Conservation (phyloP, 2,113 vertebrate genomes). For the Forbesichthys papilliferus region DNA sequence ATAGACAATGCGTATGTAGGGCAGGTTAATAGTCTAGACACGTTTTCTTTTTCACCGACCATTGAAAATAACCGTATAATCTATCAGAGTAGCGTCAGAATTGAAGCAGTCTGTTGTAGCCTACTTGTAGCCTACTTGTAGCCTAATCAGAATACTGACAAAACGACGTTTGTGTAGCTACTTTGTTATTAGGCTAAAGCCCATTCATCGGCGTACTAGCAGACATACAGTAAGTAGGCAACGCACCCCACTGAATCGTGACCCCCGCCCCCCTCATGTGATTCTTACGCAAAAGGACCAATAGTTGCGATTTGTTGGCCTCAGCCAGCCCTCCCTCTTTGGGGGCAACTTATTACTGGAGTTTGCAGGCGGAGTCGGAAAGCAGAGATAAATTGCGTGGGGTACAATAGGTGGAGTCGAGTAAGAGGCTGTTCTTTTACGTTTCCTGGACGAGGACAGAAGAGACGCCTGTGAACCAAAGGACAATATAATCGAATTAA, state of each 20-base stretch:
- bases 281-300: constrained; percentile 61
- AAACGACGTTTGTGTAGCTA: too few species aligned
- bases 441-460: constrained; percentile 55
- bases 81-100: too few species aligned
- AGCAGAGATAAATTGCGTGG: constrained; percentile 66
- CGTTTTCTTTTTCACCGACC: too few species aligned
- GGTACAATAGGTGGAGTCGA: constrained; percentile 63
- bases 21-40: too few species aligned
- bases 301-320: constrained; percentile 66
- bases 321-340: constrained; percentile 55
- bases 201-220: background rate
- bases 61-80: too few species aligned
- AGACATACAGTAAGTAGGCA: background rate
- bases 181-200: background rate
- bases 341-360: constrained; percentile 70
- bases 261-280: constrained; percentile 12
- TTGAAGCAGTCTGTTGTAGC: too few species aligned
- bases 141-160: too few species aligned
- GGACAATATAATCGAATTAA: background rate
- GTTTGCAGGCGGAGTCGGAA: constrained; percentile 64
- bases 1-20: too few species aligned
- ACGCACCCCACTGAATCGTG: background rate
- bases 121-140: too few species aligned
- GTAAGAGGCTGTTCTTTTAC: constrained; percentile 72
- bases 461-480: constrained; percentile 17